Base-by-base conservation (phyloP, 37 sponge, comb jelly and placozoan genomes). In the Bolinopsis microptera region DNA sequence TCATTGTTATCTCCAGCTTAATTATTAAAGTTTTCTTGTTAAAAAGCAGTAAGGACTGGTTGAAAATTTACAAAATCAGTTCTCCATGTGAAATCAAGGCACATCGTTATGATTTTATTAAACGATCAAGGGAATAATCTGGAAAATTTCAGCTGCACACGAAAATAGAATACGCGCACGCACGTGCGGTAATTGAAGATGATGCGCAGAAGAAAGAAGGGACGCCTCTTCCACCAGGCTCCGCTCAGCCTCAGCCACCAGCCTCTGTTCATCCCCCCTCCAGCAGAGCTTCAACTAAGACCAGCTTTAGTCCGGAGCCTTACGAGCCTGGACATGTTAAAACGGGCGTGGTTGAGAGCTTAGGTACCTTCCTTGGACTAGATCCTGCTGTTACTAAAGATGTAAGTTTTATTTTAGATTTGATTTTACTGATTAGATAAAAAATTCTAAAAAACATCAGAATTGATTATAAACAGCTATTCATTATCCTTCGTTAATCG, bases 91-190 rank as follows among this genome's bases (percentile, higher is more conserved):
- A n/a, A n/a, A n/a, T n/a, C n/a, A n/a, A n/a, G n/a, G n/a, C n/a
- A n/a, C n/a, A n/a, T n/a, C n/a, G n/a, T n/a, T n/a, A n/a, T n/a
- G n/a, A n/a, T n/a, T n/a, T n/a, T n/a, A n/a, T n/a, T n/a, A n/a
- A n/a, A n/a, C n/a, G n/a, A n/a, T n/a, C n/a, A n/a, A n/a, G n/a
- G n/a, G n/a, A n/a, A n/a, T n/a, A 86, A 86, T 2, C 3, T 38
- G 90, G 61, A 39, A 40, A 41, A 13, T 80, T 80, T 41, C 61
- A 86, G 90, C 41, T 86, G 61, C 90, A 86, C 61, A 41, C 61
- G 41, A 39, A 86, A 48, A 26, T 39, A 24, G 90, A 86, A 38
- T 86, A 86, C 61, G 90, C 90, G 31, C 90, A 86, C 28, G 90
- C 90, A 5, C 61, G 61, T 18, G 23, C 90, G 0, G 16, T 86